Evolutionary conservation across 2,888 invertebrate species (phyloP).

Genomic region (Falcaria lacertinaria): DNA sequence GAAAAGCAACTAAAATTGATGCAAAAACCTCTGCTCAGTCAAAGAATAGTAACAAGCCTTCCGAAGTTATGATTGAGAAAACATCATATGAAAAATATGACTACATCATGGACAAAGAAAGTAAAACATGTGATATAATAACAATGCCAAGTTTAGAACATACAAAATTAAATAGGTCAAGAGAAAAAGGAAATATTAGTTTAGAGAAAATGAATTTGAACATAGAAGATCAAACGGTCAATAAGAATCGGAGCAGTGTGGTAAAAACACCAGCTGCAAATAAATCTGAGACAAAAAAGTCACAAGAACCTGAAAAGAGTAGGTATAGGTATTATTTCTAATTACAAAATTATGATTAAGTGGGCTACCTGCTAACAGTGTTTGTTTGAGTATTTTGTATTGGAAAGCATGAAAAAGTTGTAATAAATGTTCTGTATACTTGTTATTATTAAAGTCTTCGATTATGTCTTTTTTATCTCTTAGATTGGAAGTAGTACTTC

Average conservation of each 20-base stretch:
- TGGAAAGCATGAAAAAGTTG: background rate
- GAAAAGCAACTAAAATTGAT: background rate
- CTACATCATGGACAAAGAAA: background rate
- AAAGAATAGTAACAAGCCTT: background rate
- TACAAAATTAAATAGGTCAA: background rate
- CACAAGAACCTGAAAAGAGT: background rate
- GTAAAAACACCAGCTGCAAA: background rate
- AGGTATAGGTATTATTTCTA: background rate
- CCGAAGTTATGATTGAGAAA: background rate
- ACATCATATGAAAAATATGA: background rate
- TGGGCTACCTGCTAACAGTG: too few species aligned
- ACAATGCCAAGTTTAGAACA: background rate
- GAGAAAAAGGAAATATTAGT: background rate
- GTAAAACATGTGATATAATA: background rate
- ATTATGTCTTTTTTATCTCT: too few species aligned
- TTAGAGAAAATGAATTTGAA: background rate
- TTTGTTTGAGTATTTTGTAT: background rate
- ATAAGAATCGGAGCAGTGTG: background rate
- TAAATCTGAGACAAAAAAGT: background rate
- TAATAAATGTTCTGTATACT: background rate
- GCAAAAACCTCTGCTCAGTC: background rate
- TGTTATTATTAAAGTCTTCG: too few species aligned
- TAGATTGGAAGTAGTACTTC: too few species aligned
- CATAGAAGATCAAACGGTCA: background rate
- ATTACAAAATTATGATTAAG: too few species aligned